Percentiles rank a stretch among this genome's conserved stretches.
Conservation (phyloP, 1,140 invertebrate species). For the Anagrus nilaparvatae region DNA sequence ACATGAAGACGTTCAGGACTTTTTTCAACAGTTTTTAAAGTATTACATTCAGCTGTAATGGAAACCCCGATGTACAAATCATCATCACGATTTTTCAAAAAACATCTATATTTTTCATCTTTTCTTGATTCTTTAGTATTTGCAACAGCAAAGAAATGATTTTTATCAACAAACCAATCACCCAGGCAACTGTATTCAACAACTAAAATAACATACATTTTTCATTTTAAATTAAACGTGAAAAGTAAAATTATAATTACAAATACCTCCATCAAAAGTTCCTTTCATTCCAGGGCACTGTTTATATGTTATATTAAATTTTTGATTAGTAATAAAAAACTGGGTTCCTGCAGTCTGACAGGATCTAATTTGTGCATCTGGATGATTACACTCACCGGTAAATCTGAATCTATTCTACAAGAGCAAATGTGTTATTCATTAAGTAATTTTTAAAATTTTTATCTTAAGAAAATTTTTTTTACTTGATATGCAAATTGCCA, state of each 20-base stretch:
- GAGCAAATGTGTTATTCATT: too few relatives aligned
- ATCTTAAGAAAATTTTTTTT: conserved; percentile 15
- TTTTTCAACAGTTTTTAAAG: conserved; percentile 83
- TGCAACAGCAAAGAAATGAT: conserved; percentile 89
- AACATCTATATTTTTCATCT: conserved; percentile 88
- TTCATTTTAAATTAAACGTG: background rate
- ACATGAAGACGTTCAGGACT: conserved; percentile 82
- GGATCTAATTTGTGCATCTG: conserved; percentile 80
- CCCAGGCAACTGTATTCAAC: conserved; percentile 90
- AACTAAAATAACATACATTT: conserved; percentile 40
- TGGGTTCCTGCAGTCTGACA: conserved; percentile 94
- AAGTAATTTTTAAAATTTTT: background rate
- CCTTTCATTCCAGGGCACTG: conserved; percentile 74
- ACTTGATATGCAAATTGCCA: conserved; percentile 91
- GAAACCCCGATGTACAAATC: conserved; percentile 83
- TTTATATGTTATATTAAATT: conserved; percentile 91
- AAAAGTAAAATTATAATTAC: conserved; percentile 7
- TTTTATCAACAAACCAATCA: conserved; percentile 91
- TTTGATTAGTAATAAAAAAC: conserved; percentile 93
- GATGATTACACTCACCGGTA: conserved; percentile 80
- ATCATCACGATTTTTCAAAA: conserved; percentile 88
- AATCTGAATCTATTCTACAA: conserved; percentile 72
- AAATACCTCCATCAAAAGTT: conserved; percentile 73
- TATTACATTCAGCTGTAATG: conserved; percentile 86
- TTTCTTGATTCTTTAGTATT: conserved; percentile 90